These are phyloP conservation scores for Clanis bilineata DNA, from an alignment of 2,888 invertebrate species.

Conservation along the genomic window DNA sequence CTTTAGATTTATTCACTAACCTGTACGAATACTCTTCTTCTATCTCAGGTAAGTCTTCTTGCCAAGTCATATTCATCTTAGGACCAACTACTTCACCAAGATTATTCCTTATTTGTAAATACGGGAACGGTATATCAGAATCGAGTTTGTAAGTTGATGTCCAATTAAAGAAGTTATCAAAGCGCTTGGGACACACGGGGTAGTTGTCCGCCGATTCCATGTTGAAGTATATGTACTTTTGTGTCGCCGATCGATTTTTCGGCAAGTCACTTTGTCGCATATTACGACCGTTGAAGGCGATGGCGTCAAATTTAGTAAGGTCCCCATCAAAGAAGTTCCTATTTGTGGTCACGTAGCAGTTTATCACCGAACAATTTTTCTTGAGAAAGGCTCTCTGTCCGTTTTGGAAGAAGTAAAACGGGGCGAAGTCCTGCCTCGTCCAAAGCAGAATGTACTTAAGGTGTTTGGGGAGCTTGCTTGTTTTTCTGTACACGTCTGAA, in stretches of 20 bases:
- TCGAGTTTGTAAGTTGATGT: slow-evolving; percentile 68
- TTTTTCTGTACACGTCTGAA: slow-evolving; percentile 56
- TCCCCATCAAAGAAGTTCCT: slow-evolving; percentile 49
- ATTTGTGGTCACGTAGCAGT: slow-evolving; percentile 61
- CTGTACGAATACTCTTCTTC: slow-evolving; percentile 39
- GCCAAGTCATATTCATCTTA: slow-evolving; percentile 49
- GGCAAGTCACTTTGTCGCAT: slow-evolving; percentile 45
- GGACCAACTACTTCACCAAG: slow-evolving; percentile 59
- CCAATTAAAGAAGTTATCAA: slow-evolving; percentile 71
- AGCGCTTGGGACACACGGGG: slow-evolving; percentile 53
- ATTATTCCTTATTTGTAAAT: slow-evolving; percentile 53
- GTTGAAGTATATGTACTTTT: slow-evolving; percentile 67
- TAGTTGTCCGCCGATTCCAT: slow-evolving; percentile 68
- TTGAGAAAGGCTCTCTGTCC: slow-evolving; percentile 60
- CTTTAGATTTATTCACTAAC: slow-evolving; percentile 57
- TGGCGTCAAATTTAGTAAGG: slow-evolving; percentile 56
- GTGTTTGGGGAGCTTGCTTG: slow-evolving; percentile 44
- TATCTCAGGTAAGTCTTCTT: slow-evolving; percentile 28
- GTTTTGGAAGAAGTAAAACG: slow-evolving; percentile 50
- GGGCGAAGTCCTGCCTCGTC: slow-evolving; percentile 52
- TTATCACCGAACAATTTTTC: slow-evolving; percentile 58
- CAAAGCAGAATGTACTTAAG: slow-evolving; percentile 65
- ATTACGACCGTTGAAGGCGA: slow-evolving; percentile 65
- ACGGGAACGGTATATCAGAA: slow-evolving; percentile 64
- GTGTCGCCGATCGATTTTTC: slow-evolving; percentile 44